Evolutionary conservation across 2,797 vertebrate genomes (phyloP), one percentile per base, ranked within the genome.

Genomic region (Sebastes itinus): DNA sequence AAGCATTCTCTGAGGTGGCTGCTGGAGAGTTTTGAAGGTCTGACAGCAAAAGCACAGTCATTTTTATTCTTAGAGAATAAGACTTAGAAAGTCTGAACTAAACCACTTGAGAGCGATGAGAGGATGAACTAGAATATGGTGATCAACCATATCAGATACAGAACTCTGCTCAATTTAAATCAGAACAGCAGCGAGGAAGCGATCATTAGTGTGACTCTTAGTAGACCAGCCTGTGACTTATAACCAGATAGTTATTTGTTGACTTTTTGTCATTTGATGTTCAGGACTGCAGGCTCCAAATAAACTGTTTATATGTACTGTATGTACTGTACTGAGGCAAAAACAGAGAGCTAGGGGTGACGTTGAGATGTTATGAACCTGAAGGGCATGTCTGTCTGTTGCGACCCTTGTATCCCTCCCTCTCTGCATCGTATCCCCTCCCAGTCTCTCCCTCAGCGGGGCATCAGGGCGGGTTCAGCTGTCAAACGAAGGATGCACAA

Each of bases 281-380:
- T 27, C n/a, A 72, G 7, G 35, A 52, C n/a, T 20, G 6, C 6
- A 18, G 8, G 27, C 23, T 59, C 18, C 16, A 69, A 56, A n/a
- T 25, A 8, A 80, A 3, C 2, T 75, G 59, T 87, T 85, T 81
- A 75, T 56, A 72, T 38, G 32, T 12, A 14, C 52, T 70, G 22
- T 4, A 10, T 52, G 63, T 30, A 11, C n/a, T 80, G 63, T 6
- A 30, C 14, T 16, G 20, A 63, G 68, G 32, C 49, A 66, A 20
- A 63, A 78, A 75, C 8, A 59, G 54, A 78, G 42, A 38, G 59
- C 1, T 6, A 0, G n/a, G 22, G 23, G 27, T 55, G 54, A 72
- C 23, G 11, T 22, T n/a, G 25, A 77, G 33, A 6, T 82, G 80
- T 78, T 74, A 23, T 27, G 67, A 80, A 62, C 28, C 78, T 80